These are phyloP conservation scores for Diploscapter pachys DNA, from an alignment of 1,140 invertebrate genomes.

Conservation along the genomic window DNA sequence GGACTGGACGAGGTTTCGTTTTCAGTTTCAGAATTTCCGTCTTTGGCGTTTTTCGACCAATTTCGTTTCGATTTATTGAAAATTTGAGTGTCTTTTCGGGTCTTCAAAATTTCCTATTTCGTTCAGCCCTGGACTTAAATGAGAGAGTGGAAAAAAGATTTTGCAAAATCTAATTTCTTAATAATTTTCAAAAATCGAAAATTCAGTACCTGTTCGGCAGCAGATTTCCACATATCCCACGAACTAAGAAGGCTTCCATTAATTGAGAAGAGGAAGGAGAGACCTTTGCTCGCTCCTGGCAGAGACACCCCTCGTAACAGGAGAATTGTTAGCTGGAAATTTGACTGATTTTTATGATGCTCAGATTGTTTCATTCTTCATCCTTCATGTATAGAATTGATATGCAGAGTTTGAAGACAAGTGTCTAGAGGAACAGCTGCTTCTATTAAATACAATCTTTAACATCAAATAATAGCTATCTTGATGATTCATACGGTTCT, in stretches of 20 bases:
- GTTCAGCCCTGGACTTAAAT: too few species aligned
- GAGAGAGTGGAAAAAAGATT: too few species aligned
- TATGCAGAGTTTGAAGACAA: too few species aligned
- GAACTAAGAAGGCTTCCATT: too few species aligned
- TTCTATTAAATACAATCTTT: too few species aligned
- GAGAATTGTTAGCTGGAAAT: slow-evolving; percentile 9
- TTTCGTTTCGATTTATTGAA: background rate
- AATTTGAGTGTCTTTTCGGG: background rate
- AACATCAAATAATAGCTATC: too few species aligned
- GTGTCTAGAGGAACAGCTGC: too few species aligned
- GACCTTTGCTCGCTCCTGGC: slow-evolving; percentile 2
- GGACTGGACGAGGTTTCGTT: too few species aligned
- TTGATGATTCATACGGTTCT: too few species aligned
- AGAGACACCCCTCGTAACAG: background rate
- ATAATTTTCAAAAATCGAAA: slow-evolving; percentile 3
- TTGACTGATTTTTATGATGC: background rate
- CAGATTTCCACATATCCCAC: too few species aligned
- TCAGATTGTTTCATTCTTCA: too few species aligned
- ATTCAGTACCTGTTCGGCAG: background rate
- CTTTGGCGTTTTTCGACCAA: background rate
- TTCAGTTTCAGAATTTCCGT: background rate
- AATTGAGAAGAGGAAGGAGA: slow-evolving; percentile 1
- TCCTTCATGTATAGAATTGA: too few species aligned
- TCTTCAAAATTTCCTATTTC: background rate
- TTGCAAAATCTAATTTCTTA: background rate